A percentile compares a stretch with the other conserved stretches of the same genome.
These are phyloP conservation scores for Nemurella pictetii DNA, from an alignment of 2,888 invertebrate species.

Conservation along the genomic window DNA sequence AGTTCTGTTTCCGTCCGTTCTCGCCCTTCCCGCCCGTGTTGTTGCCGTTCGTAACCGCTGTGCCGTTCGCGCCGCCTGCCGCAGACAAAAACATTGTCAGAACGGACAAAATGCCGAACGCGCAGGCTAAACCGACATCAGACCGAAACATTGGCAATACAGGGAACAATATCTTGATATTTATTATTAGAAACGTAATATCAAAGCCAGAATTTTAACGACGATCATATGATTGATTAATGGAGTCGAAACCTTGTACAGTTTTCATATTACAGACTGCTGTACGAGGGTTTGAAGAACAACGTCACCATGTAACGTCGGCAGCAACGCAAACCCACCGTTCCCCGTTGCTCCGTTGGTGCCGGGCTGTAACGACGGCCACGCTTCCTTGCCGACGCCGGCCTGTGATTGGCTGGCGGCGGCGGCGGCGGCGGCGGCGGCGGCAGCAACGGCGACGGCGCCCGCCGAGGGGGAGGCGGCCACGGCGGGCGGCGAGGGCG, in stretches of 20 bases:
- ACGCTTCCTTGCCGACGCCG: constrained; percentile 65
- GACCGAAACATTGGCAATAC: no score
- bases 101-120: no score
- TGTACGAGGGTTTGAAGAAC: no score
- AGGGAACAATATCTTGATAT: no score
- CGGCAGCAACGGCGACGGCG: constrained; percentile 11
- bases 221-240: no score
- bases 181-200: no score
- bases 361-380: constrained; percentile 56
- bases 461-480: constrained; percentile 27
- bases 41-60: neutral
- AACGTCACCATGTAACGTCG: no score
- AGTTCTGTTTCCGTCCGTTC: constrained; percentile 7
- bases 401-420: neutral
- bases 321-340: neutral
- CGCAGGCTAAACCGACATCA: no score
- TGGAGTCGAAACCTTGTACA: no score
- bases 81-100: no score
- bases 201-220: no score
- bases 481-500: constrained; percentile 56
- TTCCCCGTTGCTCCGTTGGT: neutral
- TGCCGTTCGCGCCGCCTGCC: neutral
- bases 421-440: constrained; percentile 30
- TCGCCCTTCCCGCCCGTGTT: constrained; percentile 11
- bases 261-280: no score